Evolutionary conservation across 2,888 invertebrate species (phyloP), one percentile per base, ranked within the genome.

Genomic region (Athalia cordata): DNA sequence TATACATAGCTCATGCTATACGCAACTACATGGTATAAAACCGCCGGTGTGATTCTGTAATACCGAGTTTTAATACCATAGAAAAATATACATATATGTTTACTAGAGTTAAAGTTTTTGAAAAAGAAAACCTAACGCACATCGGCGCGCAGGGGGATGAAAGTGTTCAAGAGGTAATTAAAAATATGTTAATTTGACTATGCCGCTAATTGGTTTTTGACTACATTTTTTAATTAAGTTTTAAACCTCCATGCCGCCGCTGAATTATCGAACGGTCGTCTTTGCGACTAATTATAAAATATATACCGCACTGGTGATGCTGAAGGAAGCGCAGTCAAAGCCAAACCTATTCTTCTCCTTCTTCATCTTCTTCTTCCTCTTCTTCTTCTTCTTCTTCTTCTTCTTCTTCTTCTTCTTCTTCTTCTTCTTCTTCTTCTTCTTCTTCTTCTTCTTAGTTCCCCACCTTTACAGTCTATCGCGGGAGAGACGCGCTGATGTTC

Each of bases 121-220:
- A 29, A 29, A n/a, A 29, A 29, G 29, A 29, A 29, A 29, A 29
- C 29, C 29, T 29, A 2, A 29, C 29, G 29, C 29, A 68, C 29
- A 68, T 9, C 68, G 47, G 4, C 52, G 9, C 11, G 6, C n/a
- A 7, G n/a, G 50, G 78, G 78, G 75, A 81, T 80, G 82, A 79
- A 81, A 80, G 80, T 65, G 79, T 80, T 80, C 80, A 74, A 62
- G 80, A 76, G 84, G 86, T 86, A 88, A 88, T 89, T 89, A 88
- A 89, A 88, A 88, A 88, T 89, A 87, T 88, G 88, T 87, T 88
- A 88, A 88, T 88, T 84, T 84, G 80, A 82, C 84, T 84, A 78
- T 80, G 85, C 81, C 81, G 85, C 88, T 89, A 89, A 89, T 88
- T 89, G 87, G 86, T 87, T 86, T 87, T 86, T 85, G 85, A 86